Conservation (phyloP, 2,888 invertebrate species). For the Calameuta filiformis region DNA sequence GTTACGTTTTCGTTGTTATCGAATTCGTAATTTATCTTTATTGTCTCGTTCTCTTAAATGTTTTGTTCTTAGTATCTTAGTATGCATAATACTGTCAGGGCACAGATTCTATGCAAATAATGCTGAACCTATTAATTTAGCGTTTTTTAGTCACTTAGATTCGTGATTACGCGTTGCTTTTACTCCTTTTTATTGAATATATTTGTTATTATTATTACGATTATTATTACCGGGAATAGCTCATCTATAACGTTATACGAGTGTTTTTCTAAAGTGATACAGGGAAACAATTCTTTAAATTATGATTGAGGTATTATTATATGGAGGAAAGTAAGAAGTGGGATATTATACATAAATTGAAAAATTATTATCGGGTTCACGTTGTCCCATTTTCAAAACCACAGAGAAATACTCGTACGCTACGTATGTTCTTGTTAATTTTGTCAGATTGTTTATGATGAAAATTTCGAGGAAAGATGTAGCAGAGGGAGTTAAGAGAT, state of each 20-base stretch:
- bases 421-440: not conserved
- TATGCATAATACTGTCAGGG: no score
- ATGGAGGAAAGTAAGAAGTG: no score
- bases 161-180: not conserved
- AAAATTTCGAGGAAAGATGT: not conserved
- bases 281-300: no score
- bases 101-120: not conserved
- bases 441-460: not conserved
- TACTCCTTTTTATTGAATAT: slow-evolving; percentile 24
- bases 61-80: no score
- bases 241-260: slow-evolving; percentile 34
- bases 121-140: not conserved
- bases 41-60: no score
- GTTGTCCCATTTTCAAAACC: not conserved
- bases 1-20: no score
- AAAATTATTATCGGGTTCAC: no score
- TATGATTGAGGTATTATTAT: no score
- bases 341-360: no score
- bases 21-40: no score
- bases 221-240: slow-evolving; percentile 29
- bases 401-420: not conserved
- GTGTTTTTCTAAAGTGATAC: slow-evolving; percentile 24
- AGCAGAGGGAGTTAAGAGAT: no score
- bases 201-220: slow-evolving; percentile 34
- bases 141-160: slow-evolving; percentile 4